Evolutionary conservation across 2,888 invertebrate species (phyloP), one percentile per base, ranked within the genome.

Genomic region (Cristatella mucedo): DNA sequence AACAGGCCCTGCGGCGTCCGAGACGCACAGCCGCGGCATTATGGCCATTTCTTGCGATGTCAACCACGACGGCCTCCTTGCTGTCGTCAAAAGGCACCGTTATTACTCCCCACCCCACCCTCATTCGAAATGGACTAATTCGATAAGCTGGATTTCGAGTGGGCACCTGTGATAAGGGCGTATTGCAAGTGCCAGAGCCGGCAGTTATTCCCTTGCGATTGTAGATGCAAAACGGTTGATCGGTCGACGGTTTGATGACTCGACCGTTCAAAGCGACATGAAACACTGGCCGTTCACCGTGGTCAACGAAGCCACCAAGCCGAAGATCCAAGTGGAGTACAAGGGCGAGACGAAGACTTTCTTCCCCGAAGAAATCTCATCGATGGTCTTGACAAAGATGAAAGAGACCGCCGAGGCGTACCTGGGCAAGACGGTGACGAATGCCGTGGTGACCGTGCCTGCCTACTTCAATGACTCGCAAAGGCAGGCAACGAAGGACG

Each of bases 351-450:
- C 68, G 44, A 89, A 86, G 66, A 74, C 74, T 21, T 85, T 85
- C 72, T 78, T 78, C 66, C 82, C 85, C 0, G 85, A 86, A 65
- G 85, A 86, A 70, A 77, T 86, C 49, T 80, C 80, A 60, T 82
- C 84, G 30, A 85, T 85, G 85, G 83, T 86, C 38, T 72, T 87
- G 49, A 78, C 76, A 16, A 86, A 85, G 63, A 87, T 87, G 86
- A 84, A 82, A 74, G 61, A 64, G 38, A 66, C 60, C 4, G 69
- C 68, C 9, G 68, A 68, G 43, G 62, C 66, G 3, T 68, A 59
- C 47, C 56, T 68, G 39, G 89, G 89, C 40, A 76, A 77, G 32
- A 54, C 44, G 22, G 51, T 53, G 21, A 73, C 69, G n/a, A 78
- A 52, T 38, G 52, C 52, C 6, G 81, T 82, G 1, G 69, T 81